Evolutionary conservation across 2,888 invertebrate species (phyloP).

Genomic region (Caprella mutica): DNA sequence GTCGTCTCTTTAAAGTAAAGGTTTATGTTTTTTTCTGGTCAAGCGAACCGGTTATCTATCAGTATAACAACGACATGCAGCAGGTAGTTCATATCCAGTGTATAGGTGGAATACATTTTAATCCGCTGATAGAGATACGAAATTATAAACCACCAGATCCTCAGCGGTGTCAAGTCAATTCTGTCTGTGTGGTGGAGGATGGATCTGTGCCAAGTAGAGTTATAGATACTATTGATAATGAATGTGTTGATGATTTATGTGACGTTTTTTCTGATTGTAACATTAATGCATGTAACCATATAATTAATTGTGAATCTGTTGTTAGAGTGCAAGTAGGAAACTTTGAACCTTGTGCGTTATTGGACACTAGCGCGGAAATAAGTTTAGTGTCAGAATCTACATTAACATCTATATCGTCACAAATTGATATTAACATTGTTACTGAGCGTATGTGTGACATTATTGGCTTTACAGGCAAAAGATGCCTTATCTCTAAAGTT

Average conservation of each 20-base stretch:
- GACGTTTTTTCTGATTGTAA: background rate
- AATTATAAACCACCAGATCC: background rate
- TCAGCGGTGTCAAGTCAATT: background rate
- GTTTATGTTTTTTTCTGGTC: background rate
- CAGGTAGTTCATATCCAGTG: background rate
- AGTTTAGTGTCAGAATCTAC: background rate
- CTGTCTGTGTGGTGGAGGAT: background rate
- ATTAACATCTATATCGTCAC: background rate
- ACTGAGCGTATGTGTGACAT: background rate
- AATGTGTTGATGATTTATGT: background rate
- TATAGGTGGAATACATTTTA: background rate
- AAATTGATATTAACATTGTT: background rate
- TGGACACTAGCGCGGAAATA: background rate
- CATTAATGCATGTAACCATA: background rate
- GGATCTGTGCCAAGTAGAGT: background rate
- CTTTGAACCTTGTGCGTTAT: background rate
- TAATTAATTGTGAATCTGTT: background rate
- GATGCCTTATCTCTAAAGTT: background rate
- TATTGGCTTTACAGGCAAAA: background rate
- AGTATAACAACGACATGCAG: background rate
- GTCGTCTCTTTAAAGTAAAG: background rate
- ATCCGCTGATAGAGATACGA: background rate
- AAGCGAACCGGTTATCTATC: background rate
- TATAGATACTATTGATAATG: background rate
- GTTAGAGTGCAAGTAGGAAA: background rate